Evolutionary conservation across 2,113 vertebrate species (phyloP), one percentile per base, ranked within the genome.

Genomic region (Tachysurus fulvidraco): DNA sequence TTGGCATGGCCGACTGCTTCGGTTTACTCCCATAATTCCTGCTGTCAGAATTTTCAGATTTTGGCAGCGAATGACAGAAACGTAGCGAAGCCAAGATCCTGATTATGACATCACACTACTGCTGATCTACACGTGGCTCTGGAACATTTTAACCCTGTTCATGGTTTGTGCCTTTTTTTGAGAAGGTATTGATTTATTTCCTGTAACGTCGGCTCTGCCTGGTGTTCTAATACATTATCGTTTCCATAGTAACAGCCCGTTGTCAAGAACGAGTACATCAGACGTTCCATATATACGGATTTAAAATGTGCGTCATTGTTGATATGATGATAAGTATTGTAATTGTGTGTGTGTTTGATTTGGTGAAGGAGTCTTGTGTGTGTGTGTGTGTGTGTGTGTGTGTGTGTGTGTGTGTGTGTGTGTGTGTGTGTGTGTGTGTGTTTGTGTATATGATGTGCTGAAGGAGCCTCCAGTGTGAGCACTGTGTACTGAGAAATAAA

Each of bases 11-110:
- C 19, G 76, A 64, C 8, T 1, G 81, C 59, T 16, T 76, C 73
- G 9, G 57, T 67, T 86, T 74, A 60, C 36, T 41, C 50, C 79
- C 67, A 67, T n/a, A 82, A 85, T 87, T 73, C 81, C 88, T 83
- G 62, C 65, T 89, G 81, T 60, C 78, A 60, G 55, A 19, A 41
- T 81, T 81, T 81, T 81, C 81, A 69, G 16, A 7, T 69, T 83
- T 44, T 69, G 77, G 83, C 83, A 77, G 28, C 30, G 36, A 65
- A 16, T 13, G 28, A 78, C 30, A 65, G 73, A 74, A 62, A 57
- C 1, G 17, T 25, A 9, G 25, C 6, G 9, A 44, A 36, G 86
- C 86, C 71, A 83, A 87, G 57, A 67, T 60, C 50, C 83, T 17
- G 6, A 74, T 86, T 73, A 82, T 25, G 12, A 50, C 85, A 59